These are phyloP conservation scores for Pionites leucogaster DNA, from an alignment of 2,113 vertebrate genomes.

Conservation along the genomic window DNA sequence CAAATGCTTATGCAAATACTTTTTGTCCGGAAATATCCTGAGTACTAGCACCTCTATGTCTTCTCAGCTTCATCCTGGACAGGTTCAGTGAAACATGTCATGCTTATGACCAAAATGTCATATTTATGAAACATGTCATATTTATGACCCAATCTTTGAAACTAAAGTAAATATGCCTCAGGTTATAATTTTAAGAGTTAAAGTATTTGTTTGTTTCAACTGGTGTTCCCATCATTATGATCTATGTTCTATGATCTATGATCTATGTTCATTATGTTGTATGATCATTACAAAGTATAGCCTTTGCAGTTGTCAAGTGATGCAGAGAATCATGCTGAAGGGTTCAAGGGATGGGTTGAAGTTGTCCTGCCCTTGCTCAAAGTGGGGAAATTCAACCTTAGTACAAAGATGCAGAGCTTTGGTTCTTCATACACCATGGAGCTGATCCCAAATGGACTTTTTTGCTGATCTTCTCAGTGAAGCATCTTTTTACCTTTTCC, in stretches of 20 bases:
- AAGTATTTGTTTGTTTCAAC: slow-evolving; percentile 38
- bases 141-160: not conserved
- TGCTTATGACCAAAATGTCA: not conserved
- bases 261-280: too few species aligned
- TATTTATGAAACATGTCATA: slow-evolving; percentile 7
- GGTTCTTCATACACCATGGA: not conserved
- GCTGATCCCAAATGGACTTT: not conserved
- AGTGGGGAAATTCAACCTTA: not conserved
- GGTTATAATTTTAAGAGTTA: slow-evolving; percentile 23
- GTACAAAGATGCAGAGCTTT: not conserved
- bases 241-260: too few species aligned
- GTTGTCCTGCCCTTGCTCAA: not conserved
- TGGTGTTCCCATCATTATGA: not conserved
- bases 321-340: not conserved
- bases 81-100: slow-evolving; percentile 46
- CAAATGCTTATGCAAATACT: not conserved
- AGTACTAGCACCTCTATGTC: slow-evolving; percentile 5
- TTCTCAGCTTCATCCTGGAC: slow-evolving; percentile 50
- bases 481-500: not conserved
- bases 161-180: not conserved
- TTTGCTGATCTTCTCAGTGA: not conserved
- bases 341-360: not conserved
- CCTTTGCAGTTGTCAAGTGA: not conserved
- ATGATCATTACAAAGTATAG: not conserved
- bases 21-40: not conserved